phyloP scores from a whole-genome alignment of 2,888 invertebrate genomes.

The Eledona agricola region DNA sequence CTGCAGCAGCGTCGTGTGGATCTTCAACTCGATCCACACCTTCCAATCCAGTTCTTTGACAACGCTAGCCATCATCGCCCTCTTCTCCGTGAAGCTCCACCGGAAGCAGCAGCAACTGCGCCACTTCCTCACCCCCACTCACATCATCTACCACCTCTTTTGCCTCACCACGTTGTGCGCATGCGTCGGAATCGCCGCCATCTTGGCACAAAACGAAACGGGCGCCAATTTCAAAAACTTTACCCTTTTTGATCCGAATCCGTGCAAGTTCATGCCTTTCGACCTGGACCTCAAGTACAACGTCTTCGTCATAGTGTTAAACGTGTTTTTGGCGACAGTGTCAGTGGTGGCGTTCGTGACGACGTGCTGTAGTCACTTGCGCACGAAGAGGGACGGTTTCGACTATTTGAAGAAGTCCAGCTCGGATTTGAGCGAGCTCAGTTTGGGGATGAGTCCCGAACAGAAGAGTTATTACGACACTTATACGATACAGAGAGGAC shows the following conservation, averaged over 20 bases:
- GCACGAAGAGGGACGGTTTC: slow-evolving; percentile 52
- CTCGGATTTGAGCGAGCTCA: slow-evolving; percentile 60
- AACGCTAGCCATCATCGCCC: slow-evolving; percentile 63
- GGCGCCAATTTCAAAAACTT: slow-evolving; percentile 38
- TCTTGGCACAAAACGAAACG: slow-evolving; percentile 59
- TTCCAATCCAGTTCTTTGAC: slow-evolving; percentile 65
- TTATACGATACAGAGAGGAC: slow-evolving; percentile 53
- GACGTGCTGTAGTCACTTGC: slow-evolving; percentile 55
- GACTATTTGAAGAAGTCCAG: slow-evolving; percentile 60
- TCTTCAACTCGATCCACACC: slow-evolving; percentile 64
- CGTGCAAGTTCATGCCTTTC: slow-evolving; percentile 63
- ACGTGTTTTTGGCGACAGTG: slow-evolving; percentile 63
- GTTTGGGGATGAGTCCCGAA: slow-evolving; percentile 49
- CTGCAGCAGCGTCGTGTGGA: slow-evolving; percentile 64
- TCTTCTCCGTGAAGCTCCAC: slow-evolving; percentile 60
- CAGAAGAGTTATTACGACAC: slow-evolving; percentile 56
- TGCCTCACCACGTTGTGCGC: slow-evolving; percentile 65
- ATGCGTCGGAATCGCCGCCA: slow-evolving; percentile 66
- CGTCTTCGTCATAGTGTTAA: slow-evolving; percentile 65
- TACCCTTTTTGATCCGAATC: slow-evolving; percentile 46
- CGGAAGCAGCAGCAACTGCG: slow-evolving; percentile 56
- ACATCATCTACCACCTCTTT: slow-evolving; percentile 64
- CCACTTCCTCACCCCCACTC: slow-evolving; percentile 60
- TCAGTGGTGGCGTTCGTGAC: slow-evolving; percentile 62
- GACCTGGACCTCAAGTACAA: slow-evolving; percentile 63